Evolutionary conservation across 2,113 vertebrate genomes (phyloP), one percentile per base, ranked within the genome.

Genomic region (Euleptes europaea): DNA sequence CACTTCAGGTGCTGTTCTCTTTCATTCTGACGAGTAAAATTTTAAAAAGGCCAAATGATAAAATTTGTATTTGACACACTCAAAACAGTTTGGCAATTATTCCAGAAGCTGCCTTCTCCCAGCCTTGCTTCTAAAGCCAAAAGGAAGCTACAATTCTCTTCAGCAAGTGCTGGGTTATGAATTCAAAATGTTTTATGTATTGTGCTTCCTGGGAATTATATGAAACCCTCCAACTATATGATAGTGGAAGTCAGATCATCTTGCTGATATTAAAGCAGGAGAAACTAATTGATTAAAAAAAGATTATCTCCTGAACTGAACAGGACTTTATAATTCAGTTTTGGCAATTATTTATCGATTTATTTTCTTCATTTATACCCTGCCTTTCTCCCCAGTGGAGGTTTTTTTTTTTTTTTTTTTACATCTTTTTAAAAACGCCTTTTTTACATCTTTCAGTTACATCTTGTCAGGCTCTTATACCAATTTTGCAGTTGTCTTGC

Each of bases 21-120:
- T 87, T 54, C 38, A 42, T 87, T 81, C 69, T 84, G 72, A 86
- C 44, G 87, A 54, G 10, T 42, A 77, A 93, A 93, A 92, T 75
- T 14, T 0, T 21, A 60, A 80, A 89, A 75, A 82, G 1, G 14
- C 6, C 7, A 80, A 35, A 79, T 84, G 17, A 93, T 84, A 63
- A 87, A 42, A 80, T 26, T n/a, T 86, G 1, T 70, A 33, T 90
- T 90, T 91, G 89, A 87, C 33, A 86, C 11, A 76, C 5, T 78
- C 67, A 66, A 19, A 90, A 91, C 60, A 26, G 84, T 65, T 73
- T 79, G 67, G 26, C 65, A 87, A 51, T 76, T 67, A 91, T 69
- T 81, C 84, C 42, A 54, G 66, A 90, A 91, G 44, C 2, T 11
- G 84, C 88, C 38, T 74, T 49, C 14, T 76, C 70, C 90, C 38